phyloP scores from a whole-genome alignment of 2,888 invertebrate genomes.

The Dicyrtomina minuta region DNA sequence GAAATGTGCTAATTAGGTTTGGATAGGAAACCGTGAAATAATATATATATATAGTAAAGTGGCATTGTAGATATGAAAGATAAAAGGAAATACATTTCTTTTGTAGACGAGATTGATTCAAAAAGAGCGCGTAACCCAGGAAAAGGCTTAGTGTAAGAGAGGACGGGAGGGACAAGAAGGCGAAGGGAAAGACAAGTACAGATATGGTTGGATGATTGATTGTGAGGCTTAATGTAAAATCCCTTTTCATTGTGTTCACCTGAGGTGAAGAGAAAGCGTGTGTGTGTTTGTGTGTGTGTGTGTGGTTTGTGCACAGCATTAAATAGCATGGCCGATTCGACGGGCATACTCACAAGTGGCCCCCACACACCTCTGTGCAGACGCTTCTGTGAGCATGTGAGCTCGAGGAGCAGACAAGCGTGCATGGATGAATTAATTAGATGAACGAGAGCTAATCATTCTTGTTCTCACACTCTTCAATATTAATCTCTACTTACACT shows the following conservation, averaged over 20 bases:
- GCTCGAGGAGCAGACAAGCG: slow-evolving; percentile 5
- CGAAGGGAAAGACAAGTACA: slow-evolving; percentile 15
- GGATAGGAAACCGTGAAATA: no score
- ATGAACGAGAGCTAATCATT: background rate
- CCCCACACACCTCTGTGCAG: background rate
- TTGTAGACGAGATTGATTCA: no score
- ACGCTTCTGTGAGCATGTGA: background rate
- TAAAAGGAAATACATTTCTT: background rate
- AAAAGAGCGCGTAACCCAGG: no score
- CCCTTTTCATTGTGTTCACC: slow-evolving; percentile 38
- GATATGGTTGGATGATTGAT: slow-evolving; percentile 36
- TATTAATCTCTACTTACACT: no score
- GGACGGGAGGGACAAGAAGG: slow-evolving; percentile 16
- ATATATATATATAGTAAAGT: background rate
- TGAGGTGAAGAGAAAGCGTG: slow-evolving; percentile 25
- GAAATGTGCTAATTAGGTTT: no score
- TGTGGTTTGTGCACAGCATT: no score
- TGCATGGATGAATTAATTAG: slow-evolving; percentile 17
- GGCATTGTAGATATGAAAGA: background rate
- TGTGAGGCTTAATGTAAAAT: slow-evolving; percentile 36
- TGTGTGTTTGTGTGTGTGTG: background rate
- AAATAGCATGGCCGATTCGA: no score
- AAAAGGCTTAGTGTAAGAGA: slow-evolving; percentile 1
- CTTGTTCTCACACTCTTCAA: no score
- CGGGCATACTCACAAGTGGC: no score